These are phyloP conservation scores for Globodera rostochiensis DNA, from an alignment of 1,140 invertebrate genomes.

Conservation along the genomic window DNA sequence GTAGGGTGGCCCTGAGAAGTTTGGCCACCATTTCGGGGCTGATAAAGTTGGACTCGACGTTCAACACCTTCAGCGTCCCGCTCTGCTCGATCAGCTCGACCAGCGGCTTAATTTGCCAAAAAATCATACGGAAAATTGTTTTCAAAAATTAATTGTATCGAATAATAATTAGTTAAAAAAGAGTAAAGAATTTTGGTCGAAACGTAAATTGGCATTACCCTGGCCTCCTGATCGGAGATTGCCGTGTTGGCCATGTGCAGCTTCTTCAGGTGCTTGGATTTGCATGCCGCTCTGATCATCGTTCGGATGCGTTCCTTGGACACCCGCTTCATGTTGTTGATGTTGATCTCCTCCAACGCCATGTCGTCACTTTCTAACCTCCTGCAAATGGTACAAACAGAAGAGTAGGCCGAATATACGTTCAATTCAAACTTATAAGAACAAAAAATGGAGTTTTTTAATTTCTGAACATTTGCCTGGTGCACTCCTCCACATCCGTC, in stretches of 20 bases:
- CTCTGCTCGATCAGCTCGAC: constrained; percentile 58
- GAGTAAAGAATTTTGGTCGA: too few species aligned
- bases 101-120: constrained; percentile 51
- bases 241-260: constrained; percentile 90
- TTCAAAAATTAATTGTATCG: constrained; percentile 19
- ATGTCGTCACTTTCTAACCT: constrained; percentile 78
- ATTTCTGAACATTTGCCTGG: constrained; percentile 58
- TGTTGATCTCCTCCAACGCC: constrained; percentile 84
- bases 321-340: constrained; percentile 98
- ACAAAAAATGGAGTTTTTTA: constrained; percentile 19
- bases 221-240: constrained; percentile 82
- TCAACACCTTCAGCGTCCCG: constrained; percentile 56
- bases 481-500: constrained; percentile 68
- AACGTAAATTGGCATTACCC: constrained; percentile 60
- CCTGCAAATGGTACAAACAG: constrained; percentile 34
- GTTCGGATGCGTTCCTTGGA: constrained; percentile 90
- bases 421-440: background rate
- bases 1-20: constrained; percentile 60
- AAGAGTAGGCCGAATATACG: too few species aligned
- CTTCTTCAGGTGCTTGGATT: constrained; percentile 86
- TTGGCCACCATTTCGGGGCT: constrained; percentile 62
- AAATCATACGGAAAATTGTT: background rate
- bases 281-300: constrained; percentile 83
- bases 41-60: constrained; percentile 64
- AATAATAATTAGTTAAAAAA: too few species aligned